Evolutionary conservation across 2,888 invertebrate species (phyloP).

Genomic region (Bedellia somnulentella): DNA sequence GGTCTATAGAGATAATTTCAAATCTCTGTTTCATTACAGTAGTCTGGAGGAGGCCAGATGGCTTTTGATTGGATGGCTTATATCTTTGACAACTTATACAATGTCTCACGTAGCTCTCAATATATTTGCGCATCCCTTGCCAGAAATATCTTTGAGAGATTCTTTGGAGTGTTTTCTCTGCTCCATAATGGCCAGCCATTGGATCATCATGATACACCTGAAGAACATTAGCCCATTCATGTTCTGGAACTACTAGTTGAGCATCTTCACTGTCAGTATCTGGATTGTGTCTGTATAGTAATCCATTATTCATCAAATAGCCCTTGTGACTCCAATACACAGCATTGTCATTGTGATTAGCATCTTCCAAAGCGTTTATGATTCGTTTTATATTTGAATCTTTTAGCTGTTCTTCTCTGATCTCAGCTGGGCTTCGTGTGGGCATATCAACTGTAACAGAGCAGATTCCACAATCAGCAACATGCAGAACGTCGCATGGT

Average conservation of each 20-base stretch:
- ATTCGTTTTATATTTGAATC: neutral
- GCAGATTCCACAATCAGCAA: slow-evolving; percentile 1
- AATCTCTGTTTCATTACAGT: no score
- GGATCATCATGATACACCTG: no score
- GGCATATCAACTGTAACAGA: slow-evolving; percentile 11
- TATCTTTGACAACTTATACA: no score
- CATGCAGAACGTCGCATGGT: neutral
- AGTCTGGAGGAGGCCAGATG: no score
- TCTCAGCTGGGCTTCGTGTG: neutral
- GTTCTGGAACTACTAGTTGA: slow-evolving; percentile 12
- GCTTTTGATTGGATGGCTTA: no score
- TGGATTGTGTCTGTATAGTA: slow-evolving; percentile 12
- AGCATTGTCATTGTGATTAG: slow-evolving; percentile 10
- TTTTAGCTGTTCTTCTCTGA: slow-evolving; percentile 2
- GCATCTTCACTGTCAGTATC: slow-evolving; percentile 10
- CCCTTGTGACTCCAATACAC: slow-evolving; percentile 14
- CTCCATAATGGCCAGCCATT: no score
- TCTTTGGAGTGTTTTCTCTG: no score
- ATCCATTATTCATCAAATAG: slow-evolving; percentile 13
- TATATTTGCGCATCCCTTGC: no score
- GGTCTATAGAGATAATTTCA: no score
- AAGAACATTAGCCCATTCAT: slow-evolving; percentile 7
- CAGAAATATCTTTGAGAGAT: no score
- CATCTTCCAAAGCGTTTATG: slow-evolving; percentile 3
- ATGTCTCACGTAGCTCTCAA: no score